A percentile compares a stretch with the other conserved stretches of the same genome.
These are phyloP conservation scores for Orthosia incerta DNA, from an alignment of 2,888 invertebrate species.

Conservation along the genomic window DNA sequence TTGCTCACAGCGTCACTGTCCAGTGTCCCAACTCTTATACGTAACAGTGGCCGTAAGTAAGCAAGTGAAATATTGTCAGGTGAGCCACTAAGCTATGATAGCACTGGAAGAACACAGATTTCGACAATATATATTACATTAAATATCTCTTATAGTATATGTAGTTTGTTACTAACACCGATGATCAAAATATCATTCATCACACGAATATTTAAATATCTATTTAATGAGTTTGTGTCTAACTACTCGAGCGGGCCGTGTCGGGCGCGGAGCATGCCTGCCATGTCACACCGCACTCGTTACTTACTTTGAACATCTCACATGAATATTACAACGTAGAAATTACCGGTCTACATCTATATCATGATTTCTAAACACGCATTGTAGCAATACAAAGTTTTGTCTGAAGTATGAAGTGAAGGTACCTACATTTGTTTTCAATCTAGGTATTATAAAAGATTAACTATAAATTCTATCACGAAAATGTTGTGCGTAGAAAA, in stretches of 20 bases:
- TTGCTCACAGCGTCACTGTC: constrained; percentile 15
- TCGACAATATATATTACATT: constrained; percentile 77
- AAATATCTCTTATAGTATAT: constrained; percentile 81
- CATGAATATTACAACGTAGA: constrained; percentile 49
- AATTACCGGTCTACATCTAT: constrained; percentile 55
- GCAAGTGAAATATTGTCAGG: constrained; percentile 82
- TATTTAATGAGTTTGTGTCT: constrained; percentile 68
- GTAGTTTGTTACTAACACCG: constrained; percentile 85
- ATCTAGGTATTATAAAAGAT: constrained; percentile 75
- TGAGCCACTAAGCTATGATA: constrained; percentile 81
- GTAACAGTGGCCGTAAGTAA: constrained; percentile 43
- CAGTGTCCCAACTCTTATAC: neutral
- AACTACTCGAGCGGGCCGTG: constrained; percentile 61
- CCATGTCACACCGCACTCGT: constrained; percentile 20
- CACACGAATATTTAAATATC: constrained; percentile 71
- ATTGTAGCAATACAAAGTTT: constrained; percentile 59
- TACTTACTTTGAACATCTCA: constrained; percentile 43
- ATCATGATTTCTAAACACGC: constrained; percentile 58
- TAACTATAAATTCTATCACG: constrained; percentile 81
- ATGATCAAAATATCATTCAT: constrained; percentile 77
- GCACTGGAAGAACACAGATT: constrained; percentile 88
- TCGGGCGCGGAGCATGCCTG: neutral
- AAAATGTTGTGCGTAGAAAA: constrained; percentile 89
- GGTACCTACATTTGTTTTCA: constrained; percentile 64
- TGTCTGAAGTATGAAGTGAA: constrained; percentile 73